Evolutionary conservation across 2,888 invertebrate genomes (phyloP).

Genomic region (Hanleya hanleyi): DNA sequence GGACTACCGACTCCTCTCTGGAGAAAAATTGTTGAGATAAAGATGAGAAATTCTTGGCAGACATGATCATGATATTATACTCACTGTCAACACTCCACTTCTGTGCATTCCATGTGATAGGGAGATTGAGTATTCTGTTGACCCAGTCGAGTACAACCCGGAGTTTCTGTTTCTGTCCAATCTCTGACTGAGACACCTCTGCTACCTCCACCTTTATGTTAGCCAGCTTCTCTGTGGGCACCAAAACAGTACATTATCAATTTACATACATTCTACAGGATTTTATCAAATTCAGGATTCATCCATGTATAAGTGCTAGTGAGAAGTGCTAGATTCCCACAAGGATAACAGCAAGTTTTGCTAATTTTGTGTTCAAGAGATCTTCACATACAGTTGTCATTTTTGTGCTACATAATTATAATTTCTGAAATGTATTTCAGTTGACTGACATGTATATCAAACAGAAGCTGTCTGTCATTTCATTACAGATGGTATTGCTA

Average conservation of each 20-base stretch:
- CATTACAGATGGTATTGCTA: too few species aligned
- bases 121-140: conserved; percentile 81
- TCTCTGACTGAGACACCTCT: conserved; percentile 97
- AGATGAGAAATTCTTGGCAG: too few species aligned
- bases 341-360: too few species aligned
- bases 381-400: too few species aligned
- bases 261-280: conserved; percentile 10
- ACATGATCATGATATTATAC: conserved; percentile 27
- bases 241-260: conserved; percentile 29
- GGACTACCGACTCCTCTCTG: too few species aligned
- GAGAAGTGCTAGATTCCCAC: conserved; percentile 43
- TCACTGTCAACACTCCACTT: conserved; percentile 95
- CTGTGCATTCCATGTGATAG: conserved; percentile 80
- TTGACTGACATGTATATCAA: too few species aligned
- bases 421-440: too few species aligned
- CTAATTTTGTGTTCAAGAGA: too few species aligned
- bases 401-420: too few species aligned
- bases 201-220: conserved; percentile 94
- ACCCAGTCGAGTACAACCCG: conserved; percentile 90
- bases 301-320: background rate
- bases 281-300: too few species aligned
- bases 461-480: too few species aligned
- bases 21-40: too few species aligned
- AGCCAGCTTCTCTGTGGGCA: conserved; percentile 87
- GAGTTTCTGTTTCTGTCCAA: conserved; percentile 90